Percentiles rank a stretch among this genome's conserved stretches.
Conservation (phyloP, 2,113 vertebrate species). For the Dendropsophus ebraccatus region DNA sequence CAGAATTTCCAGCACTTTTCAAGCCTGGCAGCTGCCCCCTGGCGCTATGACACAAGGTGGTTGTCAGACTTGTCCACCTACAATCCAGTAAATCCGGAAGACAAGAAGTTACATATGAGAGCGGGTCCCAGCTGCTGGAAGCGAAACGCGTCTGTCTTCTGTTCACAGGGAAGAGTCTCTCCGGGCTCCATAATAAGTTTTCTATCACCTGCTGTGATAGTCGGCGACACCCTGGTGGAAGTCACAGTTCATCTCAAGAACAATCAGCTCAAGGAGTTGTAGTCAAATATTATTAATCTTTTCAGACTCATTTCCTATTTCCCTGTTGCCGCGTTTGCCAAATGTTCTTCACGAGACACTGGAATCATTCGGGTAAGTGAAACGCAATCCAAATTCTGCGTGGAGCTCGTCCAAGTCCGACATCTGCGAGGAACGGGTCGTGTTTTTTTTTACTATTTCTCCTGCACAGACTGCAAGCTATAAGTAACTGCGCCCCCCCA, state of each 20-base stretch:
- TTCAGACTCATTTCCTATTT: conserved; percentile 80
- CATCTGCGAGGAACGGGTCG: conserved; percentile 81
- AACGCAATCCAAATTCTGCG: conserved; percentile 78
- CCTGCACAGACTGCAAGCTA: conserved; percentile 74
- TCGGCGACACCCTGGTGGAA: conserved; percentile 50
- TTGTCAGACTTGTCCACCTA: no score
- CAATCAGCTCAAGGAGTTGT: conserved; percentile 75
- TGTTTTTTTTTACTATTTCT: conserved; percentile 73
- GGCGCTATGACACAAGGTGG: no score
- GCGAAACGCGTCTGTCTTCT: neutral
- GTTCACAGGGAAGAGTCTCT: neutral
- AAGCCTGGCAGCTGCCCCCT: neutral
- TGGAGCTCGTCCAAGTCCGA: conserved; percentile 81
- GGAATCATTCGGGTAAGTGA: conserved; percentile 81
- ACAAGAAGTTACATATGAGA: no score
- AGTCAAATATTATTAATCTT: conserved; percentile 81
- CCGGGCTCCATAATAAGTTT: conserved; percentile 23
- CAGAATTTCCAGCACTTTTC: neutral
- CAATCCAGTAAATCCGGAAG: no score
- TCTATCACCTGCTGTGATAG: conserved; percentile 65
- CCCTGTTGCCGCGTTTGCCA: conserved; percentile 74
- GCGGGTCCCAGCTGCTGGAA: neutral
- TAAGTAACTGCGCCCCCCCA: conserved; percentile 70
- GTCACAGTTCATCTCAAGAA: conserved; percentile 67
- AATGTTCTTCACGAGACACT: conserved; percentile 79